Evolutionary conservation across 2,888 invertebrate species (phyloP), one percentile per base, ranked within the genome.

Genomic region (Acronicta aceris): DNA sequence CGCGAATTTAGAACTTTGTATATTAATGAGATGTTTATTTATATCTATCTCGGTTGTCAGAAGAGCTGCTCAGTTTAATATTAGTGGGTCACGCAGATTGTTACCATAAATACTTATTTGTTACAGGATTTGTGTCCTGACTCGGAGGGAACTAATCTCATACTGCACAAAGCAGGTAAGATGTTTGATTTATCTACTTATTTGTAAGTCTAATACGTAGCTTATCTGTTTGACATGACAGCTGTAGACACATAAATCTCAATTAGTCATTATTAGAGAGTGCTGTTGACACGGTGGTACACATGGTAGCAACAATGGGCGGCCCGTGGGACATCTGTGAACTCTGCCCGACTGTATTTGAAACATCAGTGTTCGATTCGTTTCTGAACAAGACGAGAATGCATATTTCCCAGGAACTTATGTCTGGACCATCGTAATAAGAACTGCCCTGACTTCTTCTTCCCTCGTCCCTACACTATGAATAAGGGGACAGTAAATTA

Each of bases 291-390:
- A 82, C 65, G 71, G 70, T 79, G 69, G 77, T 80, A 82, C 50
- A 82, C 75, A 79, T 76, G 79, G 63, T 66, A 74, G 61, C 75
- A 83, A 85, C 83, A 85, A 86, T 87, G 70, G 78, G 65, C 60
- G 63, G 77, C 79, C 76, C 90, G 89, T 89, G 91, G 71, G 90
- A 89, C 83, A 81, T 67, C 68, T 71, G 78, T 89, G 92, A 92
- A 91, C 92, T 91, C 83, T 78, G 71, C 75, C 83, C 78, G 78
- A 71, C 78, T 78, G 76, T 89, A 89, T 90, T 89, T 87, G 85
- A 81, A 70, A 76, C 74, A 72, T 76, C 79, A 75, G 80, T 80
- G 82, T 78, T 81, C 74, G 79, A 81, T 78, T 82, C 81, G 78
- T 71, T 59, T 72, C 78, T 76, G 74, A 66, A 62, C 71, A 61